Evolutionary conservation across 1,140 invertebrate species (phyloP), one percentile per base, ranked within the genome.

Genomic region (Lepidurus couesii): DNA sequence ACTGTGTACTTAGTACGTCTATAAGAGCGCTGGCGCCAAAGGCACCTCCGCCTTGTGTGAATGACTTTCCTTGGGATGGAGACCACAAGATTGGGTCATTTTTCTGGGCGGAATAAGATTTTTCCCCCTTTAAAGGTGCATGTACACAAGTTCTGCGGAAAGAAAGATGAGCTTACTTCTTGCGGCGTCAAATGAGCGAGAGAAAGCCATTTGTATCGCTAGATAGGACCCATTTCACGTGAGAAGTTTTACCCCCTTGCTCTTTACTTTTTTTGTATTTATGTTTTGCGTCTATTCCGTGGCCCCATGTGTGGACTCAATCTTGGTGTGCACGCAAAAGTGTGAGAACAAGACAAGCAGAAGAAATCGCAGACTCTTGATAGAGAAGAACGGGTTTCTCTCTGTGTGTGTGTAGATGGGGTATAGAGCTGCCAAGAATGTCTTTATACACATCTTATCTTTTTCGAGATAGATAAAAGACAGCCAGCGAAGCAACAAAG

Each of bases 111-210:
- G 34, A 34, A 34, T 34, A 34, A 34, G 3, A 34, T 34, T 4
- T 34, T 4, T 4, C 34, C 34, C 3, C 34, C 34, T 34, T 34
- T 34, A 3, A 34, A 34, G 34, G 34, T 34, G 34, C 34, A 34
- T 34, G 34, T 34, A 34, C 34, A 21, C 9, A 16, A 65, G 53
- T 65, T 65, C 21, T 65, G 4, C 21, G 53, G 21, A 21, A 65
- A 65, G 53, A 65, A 65, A 65, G 21, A 65, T 65, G 53, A 65
- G 9, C 53, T 1, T 65, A n/a, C 53, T 65, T 65, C 53, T 65
- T 7, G 53, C 53, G 53, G 53, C 53, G 53, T 65, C 53, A 13
- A 65, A 65, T 65, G 53, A 65, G 53, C 53, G 53, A 65, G n/a
- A 65, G 53, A 65, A 21, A 65, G 13, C 13, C 53, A 65, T 65